Evolutionary conservation across 2,113 vertebrate species (phyloP).

Genomic region (Rousettus leschenaultii): DNA sequence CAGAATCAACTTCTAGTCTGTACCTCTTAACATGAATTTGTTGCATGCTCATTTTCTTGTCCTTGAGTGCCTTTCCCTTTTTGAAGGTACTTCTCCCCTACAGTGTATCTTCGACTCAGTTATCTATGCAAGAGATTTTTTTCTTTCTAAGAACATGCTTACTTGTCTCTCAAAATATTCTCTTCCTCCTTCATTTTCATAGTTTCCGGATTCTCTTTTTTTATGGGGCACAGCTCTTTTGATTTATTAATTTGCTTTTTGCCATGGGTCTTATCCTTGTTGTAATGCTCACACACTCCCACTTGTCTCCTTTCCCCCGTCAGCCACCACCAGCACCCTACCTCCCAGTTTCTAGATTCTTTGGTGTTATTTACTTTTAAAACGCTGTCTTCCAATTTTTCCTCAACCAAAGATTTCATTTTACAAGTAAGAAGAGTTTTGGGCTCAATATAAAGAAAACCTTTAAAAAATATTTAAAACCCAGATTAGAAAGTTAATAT

Average conservation of each 20-base stretch:
- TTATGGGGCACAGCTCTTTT: too few species aligned
- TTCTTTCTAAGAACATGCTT: neutral
- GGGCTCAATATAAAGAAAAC: neutral
- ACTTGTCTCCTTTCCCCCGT: too few species aligned
- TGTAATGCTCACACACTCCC: too few species aligned
- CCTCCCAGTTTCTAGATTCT: neutral
- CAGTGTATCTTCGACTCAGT: neutral
- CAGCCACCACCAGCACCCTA: too few species aligned
- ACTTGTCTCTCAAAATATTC: neutral
- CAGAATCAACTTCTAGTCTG: neutral
- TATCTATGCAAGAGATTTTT: neutral
- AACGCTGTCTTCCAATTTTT: neutral
- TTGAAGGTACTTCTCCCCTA: neutral
- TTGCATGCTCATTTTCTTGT: neutral
- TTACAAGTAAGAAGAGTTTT: neutral
- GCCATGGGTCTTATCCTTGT: too few species aligned
- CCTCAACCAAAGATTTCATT: neutral
- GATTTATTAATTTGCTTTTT: too few species aligned
- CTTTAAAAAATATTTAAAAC: neutral
- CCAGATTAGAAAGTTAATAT: neutral
- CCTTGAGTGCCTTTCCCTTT: neutral
- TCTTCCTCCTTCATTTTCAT: neutral
- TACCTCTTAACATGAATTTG: neutral
- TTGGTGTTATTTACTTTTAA: constrained; percentile 14
- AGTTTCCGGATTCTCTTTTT: neutral